phyloP scores from a whole-genome alignment of 2,888 invertebrate species.

The Epistrophe eligans region DNA sequence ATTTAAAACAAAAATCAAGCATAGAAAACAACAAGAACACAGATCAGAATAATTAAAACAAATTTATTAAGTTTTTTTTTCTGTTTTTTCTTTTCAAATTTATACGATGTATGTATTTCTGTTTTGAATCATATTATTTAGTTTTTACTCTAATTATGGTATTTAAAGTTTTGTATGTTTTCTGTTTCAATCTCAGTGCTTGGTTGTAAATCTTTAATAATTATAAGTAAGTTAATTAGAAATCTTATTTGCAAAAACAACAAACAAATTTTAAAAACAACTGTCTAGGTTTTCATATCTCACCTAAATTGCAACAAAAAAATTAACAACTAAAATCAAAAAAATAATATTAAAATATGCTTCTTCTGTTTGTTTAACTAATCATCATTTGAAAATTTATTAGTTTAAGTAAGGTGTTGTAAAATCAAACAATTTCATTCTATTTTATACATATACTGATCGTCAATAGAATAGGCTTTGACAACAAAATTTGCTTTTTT shows the following conservation, averaged over 20 bases:
- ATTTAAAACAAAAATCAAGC: constrained; percentile 7
- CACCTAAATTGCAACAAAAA: not conserved
- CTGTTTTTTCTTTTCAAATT: no score
- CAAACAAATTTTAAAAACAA: not conserved
- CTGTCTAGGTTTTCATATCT: no score
- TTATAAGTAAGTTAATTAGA: no score
- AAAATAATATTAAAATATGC: not conserved
- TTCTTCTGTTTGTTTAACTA: not conserved
- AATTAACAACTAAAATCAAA: not conserved
- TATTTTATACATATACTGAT: no score
- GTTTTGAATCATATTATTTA: not conserved
- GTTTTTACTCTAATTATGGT: not conserved
- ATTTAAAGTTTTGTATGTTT: not conserved
- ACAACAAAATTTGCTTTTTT: no score
- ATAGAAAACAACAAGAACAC: constrained; percentile 9
- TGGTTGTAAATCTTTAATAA: not conserved
- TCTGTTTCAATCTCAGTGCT: not conserved
- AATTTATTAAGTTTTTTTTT: constrained; percentile 34
- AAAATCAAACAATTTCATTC: not conserved
- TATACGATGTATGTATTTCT: not conserved
- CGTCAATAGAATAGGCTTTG: no score
- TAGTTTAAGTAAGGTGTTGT: not conserved
- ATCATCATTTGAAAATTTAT: not conserved
- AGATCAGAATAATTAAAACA: constrained; percentile 43
- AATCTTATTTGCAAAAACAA: no score